Percentiles rank a stretch among this genome's conserved stretches.
Evolutionary conservation across 2,888 invertebrate genomes (phyloP).

Genomic region (Drosophila testacea): DNA sequence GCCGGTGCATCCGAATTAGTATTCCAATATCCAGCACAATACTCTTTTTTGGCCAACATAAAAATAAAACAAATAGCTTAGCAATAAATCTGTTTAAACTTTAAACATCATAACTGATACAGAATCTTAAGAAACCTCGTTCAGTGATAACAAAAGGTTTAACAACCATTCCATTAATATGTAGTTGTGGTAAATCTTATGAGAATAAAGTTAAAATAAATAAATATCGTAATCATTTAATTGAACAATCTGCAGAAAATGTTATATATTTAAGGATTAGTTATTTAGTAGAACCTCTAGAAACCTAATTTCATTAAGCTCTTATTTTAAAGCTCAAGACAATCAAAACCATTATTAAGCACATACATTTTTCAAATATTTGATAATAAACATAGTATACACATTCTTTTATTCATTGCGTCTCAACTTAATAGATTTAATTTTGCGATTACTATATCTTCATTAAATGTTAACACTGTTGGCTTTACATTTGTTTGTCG

Average conservation of each 20-base stretch:
- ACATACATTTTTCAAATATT: conserved; percentile 3
- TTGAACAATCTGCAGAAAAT: conserved; percentile 7
- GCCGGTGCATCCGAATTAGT: conserved; percentile 59
- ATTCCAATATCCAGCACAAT: conserved; percentile 49
- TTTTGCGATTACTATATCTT: background rate
- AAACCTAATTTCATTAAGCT: background rate
- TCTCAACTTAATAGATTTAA: background rate
- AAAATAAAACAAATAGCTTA: conserved; percentile 44
- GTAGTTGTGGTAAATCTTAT: conserved; percentile 25
- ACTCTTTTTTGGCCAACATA: conserved; percentile 69
- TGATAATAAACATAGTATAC: conserved; percentile 21
- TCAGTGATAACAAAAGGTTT: conserved; percentile 25
- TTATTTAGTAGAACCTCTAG: conserved; percentile 3
- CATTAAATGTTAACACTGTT: background rate
- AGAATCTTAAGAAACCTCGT: conserved; percentile 15
- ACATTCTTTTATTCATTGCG: conserved; percentile 9
- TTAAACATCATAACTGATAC: conserved; percentile 15
- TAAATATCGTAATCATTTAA: conserved; percentile 16
- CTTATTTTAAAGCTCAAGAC: conserved; percentile 3
- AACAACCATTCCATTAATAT: conserved; percentile 31
- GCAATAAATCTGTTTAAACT: conserved; percentile 15
- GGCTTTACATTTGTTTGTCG: background rate
- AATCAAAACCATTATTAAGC: conserved; percentile 6
- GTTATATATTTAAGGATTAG: conserved; percentile 13
- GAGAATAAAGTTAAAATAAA: conserved; percentile 21